A percentile compares a stretch with the other conserved stretches of the same genome.
Evolutionary conservation across 2,888 invertebrate genomes (phyloP).

Genomic region (Aleiodes testaceus): DNA sequence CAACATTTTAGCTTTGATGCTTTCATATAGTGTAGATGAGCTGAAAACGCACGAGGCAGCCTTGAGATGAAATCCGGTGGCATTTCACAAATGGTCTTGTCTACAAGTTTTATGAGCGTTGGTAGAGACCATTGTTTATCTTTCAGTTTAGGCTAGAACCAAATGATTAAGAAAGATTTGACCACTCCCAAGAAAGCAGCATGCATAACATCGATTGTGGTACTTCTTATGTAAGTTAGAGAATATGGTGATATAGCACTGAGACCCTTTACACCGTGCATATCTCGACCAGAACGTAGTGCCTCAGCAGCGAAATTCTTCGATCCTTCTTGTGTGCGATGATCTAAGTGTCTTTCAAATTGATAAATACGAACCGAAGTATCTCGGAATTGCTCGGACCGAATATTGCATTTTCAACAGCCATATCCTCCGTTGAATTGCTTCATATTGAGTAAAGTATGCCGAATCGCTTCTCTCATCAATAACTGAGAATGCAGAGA

Average conservation of each 20-base stretch:
- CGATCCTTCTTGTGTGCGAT: not conserved
- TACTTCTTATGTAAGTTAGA: not conserved
- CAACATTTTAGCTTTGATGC: conserved; percentile 32
- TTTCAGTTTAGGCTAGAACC: conserved; percentile 14
- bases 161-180: conserved; percentile 4
- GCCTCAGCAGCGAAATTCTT: not conserved
- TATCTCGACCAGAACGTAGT: not conserved
- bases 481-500: too few species aligned
- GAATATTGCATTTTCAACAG: conserved; percentile 1
- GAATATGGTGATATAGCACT: not conserved
- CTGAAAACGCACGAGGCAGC: conserved; percentile 22
- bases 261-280: not conserved
- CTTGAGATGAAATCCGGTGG: conserved; percentile 38
- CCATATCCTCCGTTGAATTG: too few species aligned
- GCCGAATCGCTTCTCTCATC: not conserved
- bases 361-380: not conserved
- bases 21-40: conserved; percentile 26
- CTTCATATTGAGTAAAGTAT: not conserved
- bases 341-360: not conserved
- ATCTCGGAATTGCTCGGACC: not conserved
- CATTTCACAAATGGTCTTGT: not conserved
- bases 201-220: conserved; percentile 32
- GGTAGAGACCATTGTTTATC: conserved; percentile 2
- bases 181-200: conserved; percentile 27
- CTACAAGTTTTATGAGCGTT: not conserved